Conservation (phyloP, 2,797 vertebrate genomes). For the Brachyalestes nurse region DNA sequence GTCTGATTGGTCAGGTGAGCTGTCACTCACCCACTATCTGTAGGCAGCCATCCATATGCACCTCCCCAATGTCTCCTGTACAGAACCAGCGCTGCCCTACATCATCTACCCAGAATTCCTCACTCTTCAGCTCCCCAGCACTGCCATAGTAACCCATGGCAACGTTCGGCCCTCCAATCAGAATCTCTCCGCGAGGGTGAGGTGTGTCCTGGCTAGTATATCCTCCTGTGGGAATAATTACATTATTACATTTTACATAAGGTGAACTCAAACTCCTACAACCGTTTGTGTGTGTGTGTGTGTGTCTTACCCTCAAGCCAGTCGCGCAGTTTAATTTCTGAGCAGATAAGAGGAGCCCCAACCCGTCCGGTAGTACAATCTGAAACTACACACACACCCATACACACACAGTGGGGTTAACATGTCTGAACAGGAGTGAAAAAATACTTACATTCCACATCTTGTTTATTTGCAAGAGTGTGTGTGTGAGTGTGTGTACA, state of each 20-base stretch:
- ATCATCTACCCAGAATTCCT: constrained; percentile 84
- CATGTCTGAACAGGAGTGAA: constrained; percentile 10
- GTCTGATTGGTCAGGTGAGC: not conserved
- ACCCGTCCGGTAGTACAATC: constrained; percentile 87
- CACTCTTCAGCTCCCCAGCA: constrained; percentile 77
- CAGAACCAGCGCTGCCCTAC: constrained; percentile 87
- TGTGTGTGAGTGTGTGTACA: constrained; percentile 11
- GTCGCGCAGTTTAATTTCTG: constrained; percentile 85
- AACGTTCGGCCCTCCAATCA: constrained; percentile 86
- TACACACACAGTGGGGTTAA: constrained; percentile 4
- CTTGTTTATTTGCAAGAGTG: not conserved
- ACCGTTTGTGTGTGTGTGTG: not conserved
- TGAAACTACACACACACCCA: constrained; percentile 47
- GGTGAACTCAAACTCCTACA: not conserved
- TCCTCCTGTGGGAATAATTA: constrained; percentile 73
- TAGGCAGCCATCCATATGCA: constrained; percentile 86
- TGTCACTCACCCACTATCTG: constrained; percentile 79
- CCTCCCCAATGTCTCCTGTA: constrained; percentile 87
- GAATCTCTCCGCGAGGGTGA: constrained; percentile 85
- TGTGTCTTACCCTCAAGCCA: constrained; percentile 84
- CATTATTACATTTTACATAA: not conserved
- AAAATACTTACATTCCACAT: not conserved
- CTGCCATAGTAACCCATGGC: constrained; percentile 87
- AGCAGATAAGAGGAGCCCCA: constrained; percentile 87
- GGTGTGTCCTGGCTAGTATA: constrained; percentile 86